phyloP scores from a whole-genome alignment of 64 coral and sea anemone species.

The Platygyra sinensis region DNA sequence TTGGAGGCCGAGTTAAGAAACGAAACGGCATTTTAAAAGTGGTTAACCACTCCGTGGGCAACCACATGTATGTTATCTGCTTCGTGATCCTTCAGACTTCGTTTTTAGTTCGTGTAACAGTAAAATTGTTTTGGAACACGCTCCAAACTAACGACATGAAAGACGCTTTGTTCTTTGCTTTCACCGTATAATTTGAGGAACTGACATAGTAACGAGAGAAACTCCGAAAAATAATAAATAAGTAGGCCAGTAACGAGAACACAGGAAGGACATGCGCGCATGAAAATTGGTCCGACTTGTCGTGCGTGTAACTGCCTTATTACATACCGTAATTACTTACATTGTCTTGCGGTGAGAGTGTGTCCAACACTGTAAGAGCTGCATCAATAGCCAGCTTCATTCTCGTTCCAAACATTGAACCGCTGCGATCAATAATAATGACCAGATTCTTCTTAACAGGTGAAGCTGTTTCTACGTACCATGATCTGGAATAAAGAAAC shows the following conservation, averaged over 20 bases:
- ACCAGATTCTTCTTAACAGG: constrained; percentile 61
- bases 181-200: too few species aligned
- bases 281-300: neutral
- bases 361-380: constrained; percentile 49
- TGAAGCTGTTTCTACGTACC: constrained; percentile 54
- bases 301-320: neutral
- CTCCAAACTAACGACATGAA: too few species aligned
- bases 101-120: too few species aligned
- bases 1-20: too few species aligned
- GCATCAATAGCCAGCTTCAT: constrained; percentile 55
- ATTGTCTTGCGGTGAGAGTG: constrained; percentile 48
- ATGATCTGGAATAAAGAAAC: constrained; percentile 22
- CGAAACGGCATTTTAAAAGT: too few species aligned
- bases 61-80: too few species aligned
- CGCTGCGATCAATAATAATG: constrained; percentile 58
- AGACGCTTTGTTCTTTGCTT: too few species aligned
- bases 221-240: too few species aligned
- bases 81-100: too few species aligned
- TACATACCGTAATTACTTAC: constrained; percentile 25
- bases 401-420: constrained; percentile 11
- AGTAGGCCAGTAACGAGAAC: neutral
- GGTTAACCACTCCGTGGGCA: too few species aligned
- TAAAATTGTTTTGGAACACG: too few species aligned
- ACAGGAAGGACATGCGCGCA: neutral
- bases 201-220: too few species aligned